A percentile compares a stretch with the other conserved stretches of the same genome.
Conservation (phyloP, 2,888 invertebrate species). For the Leucozona laternaria region DNA sequence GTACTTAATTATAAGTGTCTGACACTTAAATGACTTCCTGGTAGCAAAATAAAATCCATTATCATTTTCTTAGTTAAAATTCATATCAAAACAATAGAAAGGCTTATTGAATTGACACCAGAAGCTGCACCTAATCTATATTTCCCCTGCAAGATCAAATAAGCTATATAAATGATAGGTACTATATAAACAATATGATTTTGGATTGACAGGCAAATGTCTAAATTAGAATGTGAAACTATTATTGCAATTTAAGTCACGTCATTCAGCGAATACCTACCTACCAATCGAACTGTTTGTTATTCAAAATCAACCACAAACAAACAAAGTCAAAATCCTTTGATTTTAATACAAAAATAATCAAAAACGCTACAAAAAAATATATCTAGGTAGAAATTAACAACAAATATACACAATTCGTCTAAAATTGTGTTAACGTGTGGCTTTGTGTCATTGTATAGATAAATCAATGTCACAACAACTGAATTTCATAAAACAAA, state of each 20-base stretch:
- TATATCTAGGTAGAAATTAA: background rate
- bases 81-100: background rate
- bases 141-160: constrained; percentile 4
- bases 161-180: background rate
- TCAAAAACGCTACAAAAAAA: constrained; percentile 2
- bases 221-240: background rate
- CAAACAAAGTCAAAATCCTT: background rate
- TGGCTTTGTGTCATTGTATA: constrained; percentile 4
- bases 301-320: constrained; percentile 1
- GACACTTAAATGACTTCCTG: constrained; percentile 6
- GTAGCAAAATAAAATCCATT: constrained; percentile 1
- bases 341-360: constrained; percentile 29
- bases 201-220: constrained; percentile 12
- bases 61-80: background rate
- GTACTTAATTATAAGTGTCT: background rate
- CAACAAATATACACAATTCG: background rate
- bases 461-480: constrained; percentile 19
- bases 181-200: background rate
- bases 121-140: constrained; percentile 26
- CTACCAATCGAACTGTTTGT: background rate
- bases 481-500: background rate
- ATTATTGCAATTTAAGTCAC: constrained; percentile 19
- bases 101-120: background rate
- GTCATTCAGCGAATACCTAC: background rate
- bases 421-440: background rate